Base-by-base conservation (phyloP, 2,113 vertebrate species). In the Brienomyrus brachyistius region DNA sequence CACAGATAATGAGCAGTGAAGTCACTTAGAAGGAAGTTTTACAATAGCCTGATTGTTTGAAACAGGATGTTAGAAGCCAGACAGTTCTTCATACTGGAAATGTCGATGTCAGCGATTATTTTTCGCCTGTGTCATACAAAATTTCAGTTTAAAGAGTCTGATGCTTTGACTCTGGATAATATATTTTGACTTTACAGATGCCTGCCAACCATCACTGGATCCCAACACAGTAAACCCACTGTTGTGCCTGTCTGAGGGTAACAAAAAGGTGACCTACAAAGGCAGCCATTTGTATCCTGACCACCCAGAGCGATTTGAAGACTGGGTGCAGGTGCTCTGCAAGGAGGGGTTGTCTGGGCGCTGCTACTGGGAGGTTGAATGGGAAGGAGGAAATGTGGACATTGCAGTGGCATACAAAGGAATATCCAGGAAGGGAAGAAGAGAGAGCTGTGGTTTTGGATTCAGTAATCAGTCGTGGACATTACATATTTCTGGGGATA, bases 291-390 rank as follows among this genome's bases (percentile, higher is more conserved):
- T 86, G 0, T 90, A 90, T 31, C 89, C 90, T 11, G 90, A 91
- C 23, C 86, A 88, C 19, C 1, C 0, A 10, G 91, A 91, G 0
- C 66, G 92, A 47, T 94, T 91, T 35, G 90, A 91, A 51, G 27
- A 4, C n/a, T 90, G 89, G 9, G 56, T 70, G 51, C 92, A 91
- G 59, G 91, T 94, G 77, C 83, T 94, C 80, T 93, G 92, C 84
- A 3, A 56, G 1, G 90, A 94, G 90, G 40, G 35, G 45, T 27
- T 94, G 3, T 3, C 17, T 0, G 90, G 2, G 2, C 89, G 91
- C 35, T 92, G 87, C 50, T 95, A 94, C 92, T 93, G 91, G 87
- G 94, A 94, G 91, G 23, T 92, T 0, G 92, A 95, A 3, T 86
- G 87, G 50, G 35, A 17, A 0, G 88, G 91, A 23, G 80, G 90